phyloP scores from a whole-genome alignment of 2,113 vertebrate species.

The Amphiprion ocellaris region DNA sequence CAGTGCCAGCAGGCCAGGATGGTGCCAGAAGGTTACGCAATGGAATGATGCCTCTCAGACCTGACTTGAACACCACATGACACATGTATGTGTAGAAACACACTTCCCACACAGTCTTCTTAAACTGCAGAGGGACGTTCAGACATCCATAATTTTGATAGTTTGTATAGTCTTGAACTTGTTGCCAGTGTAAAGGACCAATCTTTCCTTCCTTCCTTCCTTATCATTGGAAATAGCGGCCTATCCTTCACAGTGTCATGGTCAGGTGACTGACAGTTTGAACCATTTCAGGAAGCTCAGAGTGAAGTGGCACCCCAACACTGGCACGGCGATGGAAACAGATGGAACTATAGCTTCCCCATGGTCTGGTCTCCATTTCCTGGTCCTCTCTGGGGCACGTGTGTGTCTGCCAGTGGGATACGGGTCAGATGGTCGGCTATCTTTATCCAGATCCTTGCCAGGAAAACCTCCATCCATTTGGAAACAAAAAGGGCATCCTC shows the following conservation, averaged over 20 bases:
- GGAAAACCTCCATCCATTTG: slow-evolving; percentile 67
- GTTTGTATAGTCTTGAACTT: not conserved
- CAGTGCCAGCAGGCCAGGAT: slow-evolving; percentile 82
- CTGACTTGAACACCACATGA: slow-evolving; percentile 73
- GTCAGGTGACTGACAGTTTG: slow-evolving; percentile 69
- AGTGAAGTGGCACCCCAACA: slow-evolving; percentile 64
- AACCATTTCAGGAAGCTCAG: slow-evolving; percentile 69
- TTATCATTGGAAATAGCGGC: not conserved
- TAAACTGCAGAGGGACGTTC: slow-evolving; percentile 31
- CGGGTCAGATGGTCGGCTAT: slow-evolving; percentile 83
- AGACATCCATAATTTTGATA: slow-evolving; percentile 16
- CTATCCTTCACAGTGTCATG: slow-evolving; percentile 19
- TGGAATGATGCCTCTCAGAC: slow-evolving; percentile 83
- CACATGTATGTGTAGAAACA: slow-evolving; percentile 71
- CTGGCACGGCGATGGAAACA: slow-evolving; percentile 74
- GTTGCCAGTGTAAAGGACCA: not conserved
- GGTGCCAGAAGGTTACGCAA: slow-evolving; percentile 85
- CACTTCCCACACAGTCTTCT: slow-evolving; percentile 74
- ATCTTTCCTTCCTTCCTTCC: not conserved
- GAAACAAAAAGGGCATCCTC: slow-evolving; percentile 62
- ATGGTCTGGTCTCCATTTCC: slow-evolving; percentile 81
- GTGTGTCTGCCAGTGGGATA: slow-evolving; percentile 79
- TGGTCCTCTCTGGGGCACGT: slow-evolving; percentile 77
- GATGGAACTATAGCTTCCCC: slow-evolving; percentile 81
- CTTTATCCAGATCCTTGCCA: slow-evolving; percentile 70